Evolutionary conservation across 1,140 invertebrate genomes (phyloP).

Genomic region (Apis laboriosa): DNA sequence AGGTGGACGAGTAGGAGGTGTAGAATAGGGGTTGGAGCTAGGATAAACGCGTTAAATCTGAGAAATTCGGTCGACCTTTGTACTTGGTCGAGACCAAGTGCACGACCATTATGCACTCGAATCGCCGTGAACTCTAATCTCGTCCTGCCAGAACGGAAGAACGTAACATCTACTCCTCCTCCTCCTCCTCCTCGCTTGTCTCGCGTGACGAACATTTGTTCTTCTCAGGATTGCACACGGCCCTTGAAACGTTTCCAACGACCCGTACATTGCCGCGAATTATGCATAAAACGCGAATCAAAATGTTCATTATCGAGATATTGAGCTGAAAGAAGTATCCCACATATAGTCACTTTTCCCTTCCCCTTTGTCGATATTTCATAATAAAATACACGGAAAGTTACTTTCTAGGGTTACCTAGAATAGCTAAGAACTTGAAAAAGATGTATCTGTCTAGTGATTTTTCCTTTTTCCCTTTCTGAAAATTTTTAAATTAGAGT

Average conservation of each 20-base stretch:
- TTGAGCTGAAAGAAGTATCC: neutral
- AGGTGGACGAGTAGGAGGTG: neutral
- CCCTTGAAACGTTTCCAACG: constrained; percentile 17
- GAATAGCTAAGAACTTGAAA: neutral
- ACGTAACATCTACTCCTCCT: constrained; percentile 17
- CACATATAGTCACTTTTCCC: no score
- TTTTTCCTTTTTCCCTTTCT: no score
- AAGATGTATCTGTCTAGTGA: neutral
- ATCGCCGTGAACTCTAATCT: constrained; percentile 43
- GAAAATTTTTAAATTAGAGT: no score
- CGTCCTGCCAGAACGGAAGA: constrained; percentile 16
- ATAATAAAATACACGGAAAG: no score
- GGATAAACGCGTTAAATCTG: constrained; percentile 26
- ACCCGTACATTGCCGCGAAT: neutral
- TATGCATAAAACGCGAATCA: neutral
- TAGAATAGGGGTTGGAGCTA: neutral
- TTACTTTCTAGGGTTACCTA: no score
- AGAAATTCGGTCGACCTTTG: constrained; percentile 43
- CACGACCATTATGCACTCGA: constrained; percentile 17
- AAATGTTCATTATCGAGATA: neutral
- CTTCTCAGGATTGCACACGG: constrained; percentile 14
- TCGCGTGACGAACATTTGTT: constrained; percentile 3
- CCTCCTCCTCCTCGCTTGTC: neutral
- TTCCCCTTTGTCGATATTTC: no score
- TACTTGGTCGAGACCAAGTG: neutral